Conservation (phyloP, 1,140 invertebrate genomes). For the Pseudachorutes palmiensis region DNA sequence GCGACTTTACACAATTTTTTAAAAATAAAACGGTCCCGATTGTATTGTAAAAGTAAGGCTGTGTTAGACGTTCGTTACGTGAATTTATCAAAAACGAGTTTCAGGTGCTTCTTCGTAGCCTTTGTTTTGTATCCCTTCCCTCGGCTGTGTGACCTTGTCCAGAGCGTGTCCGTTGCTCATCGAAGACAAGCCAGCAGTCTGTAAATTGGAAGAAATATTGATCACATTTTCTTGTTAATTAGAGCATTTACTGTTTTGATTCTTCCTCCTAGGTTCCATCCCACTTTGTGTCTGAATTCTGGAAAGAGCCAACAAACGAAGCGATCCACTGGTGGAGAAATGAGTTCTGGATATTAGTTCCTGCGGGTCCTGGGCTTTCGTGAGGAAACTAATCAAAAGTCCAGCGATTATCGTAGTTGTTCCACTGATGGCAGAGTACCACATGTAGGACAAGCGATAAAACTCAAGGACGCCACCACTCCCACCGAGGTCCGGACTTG, state of each 20-base stretch:
- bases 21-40: too few relatives aligned
- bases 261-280: constrained; percentile 69
- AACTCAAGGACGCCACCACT: constrained; percentile 45
- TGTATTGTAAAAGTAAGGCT: too few relatives aligned
- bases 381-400: constrained; percentile 58
- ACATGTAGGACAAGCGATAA: constrained; percentile 61
- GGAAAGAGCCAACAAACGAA: constrained; percentile 9
- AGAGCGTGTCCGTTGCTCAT: too few relatives aligned
- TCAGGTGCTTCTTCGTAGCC: too few relatives aligned
- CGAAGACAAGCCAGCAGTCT: too few relatives aligned
- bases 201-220: too few relatives aligned
- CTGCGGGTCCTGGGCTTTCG: constrained; percentile 50
- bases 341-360: constrained; percentile 42
- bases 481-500: not conserved
- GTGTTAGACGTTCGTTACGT: too few relatives aligned
- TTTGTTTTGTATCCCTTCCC: too few relatives aligned
- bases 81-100: too few relatives aligned
- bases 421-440: constrained; percentile 67
- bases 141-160: too few relatives aligned
- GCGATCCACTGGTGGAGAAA: constrained; percentile 18
- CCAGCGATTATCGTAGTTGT: constrained; percentile 62
- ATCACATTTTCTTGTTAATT: too few relatives aligned
- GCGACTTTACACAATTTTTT: too few relatives aligned
- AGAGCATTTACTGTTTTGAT: constrained; percentile 66
- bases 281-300: constrained; percentile 10